These are phyloP conservation scores for Marronus borbonicus DNA, from an alignment of 2,888 invertebrate genomes.

Conservation along the genomic window DNA sequence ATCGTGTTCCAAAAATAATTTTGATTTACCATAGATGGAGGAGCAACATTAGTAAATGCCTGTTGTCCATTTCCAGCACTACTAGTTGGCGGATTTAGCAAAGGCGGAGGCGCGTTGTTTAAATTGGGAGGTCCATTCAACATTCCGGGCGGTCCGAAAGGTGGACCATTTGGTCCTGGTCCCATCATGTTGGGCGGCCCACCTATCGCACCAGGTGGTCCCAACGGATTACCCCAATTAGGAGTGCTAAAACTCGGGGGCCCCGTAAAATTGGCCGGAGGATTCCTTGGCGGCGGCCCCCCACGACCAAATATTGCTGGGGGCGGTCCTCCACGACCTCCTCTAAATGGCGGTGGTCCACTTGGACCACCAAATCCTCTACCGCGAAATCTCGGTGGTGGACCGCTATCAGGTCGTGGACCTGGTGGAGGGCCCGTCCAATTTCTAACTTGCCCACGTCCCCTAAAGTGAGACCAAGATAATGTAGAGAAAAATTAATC, in stretches of 20 bases:
- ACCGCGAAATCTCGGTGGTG: slow-evolving; percentile 79
- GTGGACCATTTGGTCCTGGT: slow-evolving; percentile 72
- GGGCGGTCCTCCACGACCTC: slow-evolving; percentile 71
- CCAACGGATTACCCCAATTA: slow-evolving; percentile 80
- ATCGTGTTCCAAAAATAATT: neutral
- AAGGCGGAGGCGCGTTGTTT: slow-evolving; percentile 67
- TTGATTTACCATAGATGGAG: slow-evolving; percentile 62
- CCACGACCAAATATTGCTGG: slow-evolving; percentile 72
- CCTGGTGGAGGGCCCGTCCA: slow-evolving; percentile 68
- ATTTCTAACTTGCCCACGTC: slow-evolving; percentile 65
- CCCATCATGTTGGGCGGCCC: slow-evolving; percentile 62
- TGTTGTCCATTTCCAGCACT: slow-evolving; percentile 56
- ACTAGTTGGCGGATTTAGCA: slow-evolving; percentile 60
- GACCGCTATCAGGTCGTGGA: slow-evolving; percentile 60
- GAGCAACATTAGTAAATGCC: slow-evolving; percentile 59
- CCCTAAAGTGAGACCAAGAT: slow-evolving; percentile 59
- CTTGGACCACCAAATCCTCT: slow-evolving; percentile 76
- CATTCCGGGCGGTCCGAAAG: slow-evolving; percentile 64
- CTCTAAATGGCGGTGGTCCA: slow-evolving; percentile 67
- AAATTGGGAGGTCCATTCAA: slow-evolving; percentile 56
- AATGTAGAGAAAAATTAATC: neutral
- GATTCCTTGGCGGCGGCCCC: slow-evolving; percentile 70
- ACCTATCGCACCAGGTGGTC: slow-evolving; percentile 72
- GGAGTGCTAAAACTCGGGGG: slow-evolving; percentile 74
- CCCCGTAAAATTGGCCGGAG: slow-evolving; percentile 71